Evolutionary conservation across 2,797 vertebrate genomes (phyloP).

Genomic region (Mormyrops attenuatus): DNA sequence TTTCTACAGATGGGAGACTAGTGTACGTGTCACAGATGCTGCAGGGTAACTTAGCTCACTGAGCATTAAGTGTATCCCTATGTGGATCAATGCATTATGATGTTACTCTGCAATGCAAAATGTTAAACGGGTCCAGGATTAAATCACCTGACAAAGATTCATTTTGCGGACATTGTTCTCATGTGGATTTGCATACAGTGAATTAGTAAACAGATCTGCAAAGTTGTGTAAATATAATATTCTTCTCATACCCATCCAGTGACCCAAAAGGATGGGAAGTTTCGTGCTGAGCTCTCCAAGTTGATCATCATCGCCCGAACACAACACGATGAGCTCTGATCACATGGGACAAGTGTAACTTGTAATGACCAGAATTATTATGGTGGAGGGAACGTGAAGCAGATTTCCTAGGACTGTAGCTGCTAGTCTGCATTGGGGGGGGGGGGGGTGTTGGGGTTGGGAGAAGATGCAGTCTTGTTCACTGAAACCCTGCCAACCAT

Average conservation of each 20-base stretch:
- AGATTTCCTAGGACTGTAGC: neutral
- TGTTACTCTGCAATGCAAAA: neutral
- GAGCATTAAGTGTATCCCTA: neutral
- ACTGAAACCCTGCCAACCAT: neutral
- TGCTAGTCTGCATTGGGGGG: neutral
- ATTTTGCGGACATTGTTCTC: neutral
- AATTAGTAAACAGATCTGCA: no score
- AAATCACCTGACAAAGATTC: neutral
- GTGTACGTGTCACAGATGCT: neutral
- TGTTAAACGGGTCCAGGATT: neutral
- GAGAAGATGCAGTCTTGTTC: neutral
- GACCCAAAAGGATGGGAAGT: slow-evolving; percentile 79
- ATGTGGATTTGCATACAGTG: no score
- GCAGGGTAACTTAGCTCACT: neutral
- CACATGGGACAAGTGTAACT: neutral
- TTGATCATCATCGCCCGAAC: slow-evolving; percentile 71
- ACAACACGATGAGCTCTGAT: slow-evolving; percentile 75
- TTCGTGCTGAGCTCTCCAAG: slow-evolving; percentile 85
- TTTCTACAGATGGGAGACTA: neutral
- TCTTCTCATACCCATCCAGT: slow-evolving; percentile 54
- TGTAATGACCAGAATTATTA: neutral
- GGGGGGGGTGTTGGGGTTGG: neutral
- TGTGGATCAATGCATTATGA: neutral
- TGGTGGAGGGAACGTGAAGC: neutral
- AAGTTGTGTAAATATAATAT: neutral